Evolutionary conservation across 1,140 invertebrate genomes (phyloP), one percentile per base, ranked within the genome.

Genomic region (Akabosia matsudoensis): DNA sequence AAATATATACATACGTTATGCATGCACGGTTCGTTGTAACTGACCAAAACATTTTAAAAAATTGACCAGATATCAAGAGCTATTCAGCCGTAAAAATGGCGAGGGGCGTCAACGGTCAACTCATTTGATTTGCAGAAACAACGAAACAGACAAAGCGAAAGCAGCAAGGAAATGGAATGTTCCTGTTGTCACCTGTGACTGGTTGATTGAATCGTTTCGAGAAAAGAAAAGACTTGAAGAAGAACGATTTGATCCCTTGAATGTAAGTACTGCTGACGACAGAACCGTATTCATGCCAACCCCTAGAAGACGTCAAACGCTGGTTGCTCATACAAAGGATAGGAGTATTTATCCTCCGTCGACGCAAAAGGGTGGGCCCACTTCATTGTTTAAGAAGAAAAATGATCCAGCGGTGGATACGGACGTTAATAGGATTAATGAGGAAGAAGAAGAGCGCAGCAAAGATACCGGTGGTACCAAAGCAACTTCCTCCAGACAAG

Each of bases 161-260:
- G 76, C 76, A 18, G 76, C 76, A 2, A 52, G 74, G 24, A 51
- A 30, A 26, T 77, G 76, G 76, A 31, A 51, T 26, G 73, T 74
- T 30, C 76, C 76, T 24, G 45, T 77, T 1, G 76, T 77, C 7
- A 28, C 28, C 22, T 56, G 54, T 18, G 76, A 77, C 1, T 77
- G 76, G 76, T 51, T 77, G 18, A 33, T 51, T 31, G 76, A 74
- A 1, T 70, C 54, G 14, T 77, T 51, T n/a, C 2, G 70, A 33
- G 71, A 73, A 18, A 13, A 2, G 34, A 0, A 3, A 73, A 0
- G 13, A 33, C 13, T 70, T 37, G 4, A 22, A 64, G 26, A 34
- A 45, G 16, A 73, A 37, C 33, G 16, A 67, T 51, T 71, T n/a
- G 52, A 18, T 4, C 30, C 30, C 34, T 45, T 10, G n/a, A n/a